Evolutionary conservation across 2,113 vertebrate species (phyloP).

Genomic region (Calypte anna): DNA sequence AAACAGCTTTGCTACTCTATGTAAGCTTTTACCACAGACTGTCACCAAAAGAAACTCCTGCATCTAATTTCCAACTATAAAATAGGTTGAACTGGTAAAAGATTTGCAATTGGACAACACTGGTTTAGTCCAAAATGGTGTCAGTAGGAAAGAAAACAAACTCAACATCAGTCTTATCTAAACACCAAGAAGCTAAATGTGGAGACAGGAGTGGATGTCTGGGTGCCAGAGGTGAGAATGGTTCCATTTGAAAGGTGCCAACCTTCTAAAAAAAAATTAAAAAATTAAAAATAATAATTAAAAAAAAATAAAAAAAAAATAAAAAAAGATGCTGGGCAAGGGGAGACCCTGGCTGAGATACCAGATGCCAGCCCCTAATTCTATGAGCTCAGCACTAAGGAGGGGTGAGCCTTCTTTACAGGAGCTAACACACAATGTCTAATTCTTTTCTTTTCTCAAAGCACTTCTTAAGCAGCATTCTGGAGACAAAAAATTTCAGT

Average conservation of each 20-base stretch:
- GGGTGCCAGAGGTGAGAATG: neutral
- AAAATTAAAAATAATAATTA: no score
- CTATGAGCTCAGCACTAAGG: fast-evolving
- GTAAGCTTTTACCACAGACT: neutral
- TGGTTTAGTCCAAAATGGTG: neutral
- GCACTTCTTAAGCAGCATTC: neutral
- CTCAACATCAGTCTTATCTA: neutral
- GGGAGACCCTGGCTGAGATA: neutral
- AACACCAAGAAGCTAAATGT: neutral
- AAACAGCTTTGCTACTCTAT: neutral
- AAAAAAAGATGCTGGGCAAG: neutral
- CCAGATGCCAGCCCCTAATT: neutral
- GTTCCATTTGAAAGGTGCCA: neutral
- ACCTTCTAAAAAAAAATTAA: neutral
- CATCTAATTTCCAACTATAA: neutral
- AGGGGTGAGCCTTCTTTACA: neutral
- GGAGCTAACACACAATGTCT: neutral
- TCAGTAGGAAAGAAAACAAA: neutral
- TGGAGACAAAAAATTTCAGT: neutral
- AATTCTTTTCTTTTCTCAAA: neutral
- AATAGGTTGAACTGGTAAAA: neutral
- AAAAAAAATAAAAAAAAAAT: no score
- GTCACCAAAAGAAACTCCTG: neutral
- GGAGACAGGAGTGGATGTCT: neutral
- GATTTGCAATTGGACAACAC: neutral